Conservation (phyloP, 2,113 vertebrate genomes). For the Donacobius atricapilla region DNA sequence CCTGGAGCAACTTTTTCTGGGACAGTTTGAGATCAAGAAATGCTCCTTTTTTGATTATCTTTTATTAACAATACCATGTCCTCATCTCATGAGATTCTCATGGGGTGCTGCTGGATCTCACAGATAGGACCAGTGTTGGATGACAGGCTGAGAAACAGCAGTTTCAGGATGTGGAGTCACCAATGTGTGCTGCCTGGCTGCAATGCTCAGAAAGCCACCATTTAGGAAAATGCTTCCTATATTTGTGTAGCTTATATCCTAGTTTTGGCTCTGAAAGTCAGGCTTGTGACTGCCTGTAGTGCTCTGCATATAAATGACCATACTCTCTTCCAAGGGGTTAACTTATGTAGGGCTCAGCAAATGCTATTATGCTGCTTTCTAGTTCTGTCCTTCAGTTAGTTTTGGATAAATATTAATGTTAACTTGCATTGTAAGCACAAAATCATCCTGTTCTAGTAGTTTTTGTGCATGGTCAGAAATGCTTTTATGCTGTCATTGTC, state of each 20-base stretch:
- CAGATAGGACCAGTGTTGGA: background rate
- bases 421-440: slow-evolving; percentile 18
- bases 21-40: background rate
- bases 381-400: slow-evolving; percentile 2
- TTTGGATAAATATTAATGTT: slow-evolving; percentile 44
- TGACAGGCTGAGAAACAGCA: background rate
- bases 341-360: background rate
- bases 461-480: background rate
- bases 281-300: background rate
- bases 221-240: background rate
- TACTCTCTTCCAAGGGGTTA: slow-evolving; percentile 19
- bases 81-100: background rate
- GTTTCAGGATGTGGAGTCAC: background rate
- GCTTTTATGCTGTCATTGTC: background rate
- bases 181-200: background rate
- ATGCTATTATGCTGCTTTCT: background rate
- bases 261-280: background rate
- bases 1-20: background rate
- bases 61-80: background rate
- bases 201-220: background rate
- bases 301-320: background rate
- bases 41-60: background rate
- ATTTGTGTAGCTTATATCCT: background rate
- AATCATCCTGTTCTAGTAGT: background rate
- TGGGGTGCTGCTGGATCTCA: background rate